Conservation (phyloP, 2,797 vertebrate genomes). For the Parotocinclus haroldoi region DNA sequence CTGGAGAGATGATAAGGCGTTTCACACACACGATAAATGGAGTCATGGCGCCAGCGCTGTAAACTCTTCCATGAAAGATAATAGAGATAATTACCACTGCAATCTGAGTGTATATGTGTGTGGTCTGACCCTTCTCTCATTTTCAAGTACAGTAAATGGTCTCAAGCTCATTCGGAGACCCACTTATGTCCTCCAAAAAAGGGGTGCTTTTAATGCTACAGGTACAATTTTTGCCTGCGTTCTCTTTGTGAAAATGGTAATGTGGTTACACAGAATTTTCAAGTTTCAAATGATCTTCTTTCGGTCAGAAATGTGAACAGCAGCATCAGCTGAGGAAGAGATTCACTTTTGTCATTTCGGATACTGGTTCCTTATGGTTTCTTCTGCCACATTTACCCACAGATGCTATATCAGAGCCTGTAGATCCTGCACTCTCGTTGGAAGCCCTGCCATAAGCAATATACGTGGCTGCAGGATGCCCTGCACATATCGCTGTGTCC, state of each 20-base stretch:
- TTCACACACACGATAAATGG: slow-evolving; percentile 24
- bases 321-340: too few species aligned
- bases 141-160: slow-evolving; percentile 54
- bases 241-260: background rate
- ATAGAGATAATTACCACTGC: slow-evolving; percentile 57
- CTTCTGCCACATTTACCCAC: too few species aligned
- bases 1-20: slow-evolving; percentile 35
- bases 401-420: too few species aligned
- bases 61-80: slow-evolving; percentile 48
- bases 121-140: slow-evolving; percentile 18
- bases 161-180: slow-evolving; percentile 53
- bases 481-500: too few species aligned
- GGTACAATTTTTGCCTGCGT: slow-evolving; percentile 33
- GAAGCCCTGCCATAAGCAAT: too few species aligned
- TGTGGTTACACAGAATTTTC: background rate
- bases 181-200: slow-evolving; percentile 50
- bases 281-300: too few species aligned
- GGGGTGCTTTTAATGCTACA: slow-evolving; percentile 47
- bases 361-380: too few species aligned
- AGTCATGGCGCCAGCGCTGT: slow-evolving; percentile 30
- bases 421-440: too few species aligned
- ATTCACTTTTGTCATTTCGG: too few species aligned
- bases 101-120: slow-evolving; percentile 21
- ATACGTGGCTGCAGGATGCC: too few species aligned
- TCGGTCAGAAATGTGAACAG: too few species aligned